These are phyloP conservation scores for Ellobius talpinus DNA, from an alignment of 2,113 vertebrate species.

Conservation along the genomic window DNA sequence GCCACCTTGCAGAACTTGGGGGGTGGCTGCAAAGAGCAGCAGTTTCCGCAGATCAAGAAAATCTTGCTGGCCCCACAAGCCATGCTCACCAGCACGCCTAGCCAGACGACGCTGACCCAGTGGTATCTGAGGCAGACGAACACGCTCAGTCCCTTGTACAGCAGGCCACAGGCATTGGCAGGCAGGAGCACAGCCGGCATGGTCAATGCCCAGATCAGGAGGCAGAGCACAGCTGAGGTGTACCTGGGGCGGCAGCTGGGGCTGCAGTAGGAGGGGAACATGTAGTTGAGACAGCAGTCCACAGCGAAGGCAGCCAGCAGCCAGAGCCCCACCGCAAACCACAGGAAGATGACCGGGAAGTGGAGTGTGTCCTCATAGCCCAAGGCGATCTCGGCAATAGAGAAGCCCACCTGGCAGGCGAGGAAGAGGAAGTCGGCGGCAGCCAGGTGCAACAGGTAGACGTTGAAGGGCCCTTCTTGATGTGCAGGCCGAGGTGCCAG, in stretches of 20 bases:
- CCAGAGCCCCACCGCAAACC: conserved; percentile 27
- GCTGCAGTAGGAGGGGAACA: neutral
- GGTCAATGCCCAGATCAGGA: conserved; percentile 51
- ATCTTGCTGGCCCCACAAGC: neutral
- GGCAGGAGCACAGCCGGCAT: conserved; percentile 42
- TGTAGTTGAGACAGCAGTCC: neutral
- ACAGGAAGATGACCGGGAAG: neutral
- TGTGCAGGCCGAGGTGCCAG: conserved; percentile 81
- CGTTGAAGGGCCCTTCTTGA: conserved; percentile 79
- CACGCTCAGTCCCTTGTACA: rapidly evolving
- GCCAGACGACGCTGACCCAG: conserved; percentile 1
- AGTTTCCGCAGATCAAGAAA: conserved; percentile 49
- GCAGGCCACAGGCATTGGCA: neutral
- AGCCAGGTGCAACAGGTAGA: conserved; percentile 84
- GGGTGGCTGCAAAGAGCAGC: neutral
- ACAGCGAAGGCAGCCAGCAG: conserved; percentile 40
- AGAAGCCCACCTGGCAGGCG: conserved; percentile 77
- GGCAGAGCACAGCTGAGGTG: neutral
- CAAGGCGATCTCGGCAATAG: neutral
- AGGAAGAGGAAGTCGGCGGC: conserved; percentile 80
- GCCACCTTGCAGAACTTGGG: rapidly evolving
- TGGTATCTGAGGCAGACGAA: neutral
- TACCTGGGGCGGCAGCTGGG: neutral
- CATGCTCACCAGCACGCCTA: neutral
- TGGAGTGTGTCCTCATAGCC: neutral